Conservation (phyloP, 2,113 vertebrate genomes). For the Dolichallabes microphthalmus region DNA sequence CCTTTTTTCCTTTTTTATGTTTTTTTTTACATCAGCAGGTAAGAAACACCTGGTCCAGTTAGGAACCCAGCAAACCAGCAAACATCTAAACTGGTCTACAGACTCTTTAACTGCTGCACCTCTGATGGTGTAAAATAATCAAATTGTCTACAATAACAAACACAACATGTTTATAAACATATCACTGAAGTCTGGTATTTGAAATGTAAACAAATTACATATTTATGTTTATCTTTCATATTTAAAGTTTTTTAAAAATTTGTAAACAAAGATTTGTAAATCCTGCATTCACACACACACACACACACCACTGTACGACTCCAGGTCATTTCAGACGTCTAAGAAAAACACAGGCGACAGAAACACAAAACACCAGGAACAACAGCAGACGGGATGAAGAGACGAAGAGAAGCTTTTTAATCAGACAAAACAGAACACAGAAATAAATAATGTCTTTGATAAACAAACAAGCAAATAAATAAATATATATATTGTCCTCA, state of each 20-base stretch:
- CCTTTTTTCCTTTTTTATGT: background rate
- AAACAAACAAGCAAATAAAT: background rate
- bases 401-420: constrained; percentile 31
- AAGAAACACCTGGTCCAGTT: background rate
- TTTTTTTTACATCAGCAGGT: background rate
- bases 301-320: background rate
- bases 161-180: background rate
- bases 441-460: background rate
- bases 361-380: constrained; percentile 23
- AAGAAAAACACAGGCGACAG: background rate
- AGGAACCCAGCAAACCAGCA: background rate
- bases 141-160: background rate
- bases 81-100: too few species aligned
- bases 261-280: background rate
- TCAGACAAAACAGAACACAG: constrained; percentile 26
- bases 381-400: constrained; percentile 25
- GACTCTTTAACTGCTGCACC: too few species aligned
- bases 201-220: background rate
- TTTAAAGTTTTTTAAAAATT: background rate
- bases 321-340: background rate
- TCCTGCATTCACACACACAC: background rate
- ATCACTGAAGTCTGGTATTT: background rate
- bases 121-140: background rate
- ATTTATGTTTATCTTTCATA: background rate
- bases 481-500: background rate